Base-by-base conservation (phyloP, 2,888 invertebrate species). In the Cantharis lateralis region DNA sequence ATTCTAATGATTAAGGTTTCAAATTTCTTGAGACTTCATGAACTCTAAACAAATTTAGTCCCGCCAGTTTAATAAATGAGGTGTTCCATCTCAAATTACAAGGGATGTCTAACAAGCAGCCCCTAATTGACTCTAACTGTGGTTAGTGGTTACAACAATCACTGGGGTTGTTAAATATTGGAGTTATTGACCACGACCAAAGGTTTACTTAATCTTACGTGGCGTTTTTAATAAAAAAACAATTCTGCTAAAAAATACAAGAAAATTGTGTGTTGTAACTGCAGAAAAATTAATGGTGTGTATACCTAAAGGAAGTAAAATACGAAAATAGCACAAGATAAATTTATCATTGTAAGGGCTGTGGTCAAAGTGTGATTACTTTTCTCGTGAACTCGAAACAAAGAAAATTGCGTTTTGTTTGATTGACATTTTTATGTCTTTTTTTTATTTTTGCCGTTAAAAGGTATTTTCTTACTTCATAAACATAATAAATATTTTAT, bases 311-410 rank as follows among this genome's bases (percentile, higher is more conserved):
- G 28, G 72, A 62, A 73, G 73, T 62, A 73, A 68, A 73, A 73
- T 18, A 62, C 73, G 15, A 73, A 68, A 68, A 62, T 69, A 62
- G 62, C 20, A 32, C 48, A 68, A 73, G 73, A 73, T 73, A 73
- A 73, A 73, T 73, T 73, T 73, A 73, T 73, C 73, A 68, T 68
- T 62, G 69, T 62, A 73, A 69, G 62, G 68, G 73, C 68, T 68
- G 68, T 62, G 73, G 73, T 73, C 73, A 73, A 62, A 73, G 73
- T 73, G 73, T 73, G 73, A 73, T 73, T 73, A 73, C 73, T 73
- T 73, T 73, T 68, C 68, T 28, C 73, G 32, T 62, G 62, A 68
- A 68, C 62, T 68, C 18, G 68, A 69, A 73, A 73, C 73, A 73
- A 73, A 73, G 73, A 73, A 73, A 73, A 73, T 72, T 72, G 72